A percentile compares a stretch with the other conserved stretches of the same genome.
Evolutionary conservation across 2,113 vertebrate species (phyloP).

Genomic region (Orthonyx spaldingii): DNA sequence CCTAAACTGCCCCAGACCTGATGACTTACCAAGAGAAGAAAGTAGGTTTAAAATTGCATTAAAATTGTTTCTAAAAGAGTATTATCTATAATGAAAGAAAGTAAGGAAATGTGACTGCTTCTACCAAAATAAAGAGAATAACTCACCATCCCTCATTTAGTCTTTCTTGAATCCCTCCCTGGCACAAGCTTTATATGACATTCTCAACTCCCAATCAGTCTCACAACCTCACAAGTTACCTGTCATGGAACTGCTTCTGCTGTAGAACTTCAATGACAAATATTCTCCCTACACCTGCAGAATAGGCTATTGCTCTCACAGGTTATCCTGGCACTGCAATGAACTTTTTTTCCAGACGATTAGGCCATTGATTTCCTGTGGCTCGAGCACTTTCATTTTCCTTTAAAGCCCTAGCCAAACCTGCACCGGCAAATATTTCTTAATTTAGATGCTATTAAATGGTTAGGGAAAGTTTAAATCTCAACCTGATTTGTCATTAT

Average conservation of each 20-base stretch:
- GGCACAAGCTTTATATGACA: background rate
- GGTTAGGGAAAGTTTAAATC: background rate
- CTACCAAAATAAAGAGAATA: background rate
- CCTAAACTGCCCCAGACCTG: background rate
- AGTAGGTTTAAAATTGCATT: background rate
- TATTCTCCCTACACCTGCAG: background rate
- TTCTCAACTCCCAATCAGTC: background rate
- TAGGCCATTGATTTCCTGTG: constrained; percentile 33
- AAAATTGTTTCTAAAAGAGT: background rate
- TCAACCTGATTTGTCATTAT: background rate
- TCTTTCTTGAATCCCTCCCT: background rate
- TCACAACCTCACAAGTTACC: background rate
- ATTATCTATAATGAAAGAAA: background rate
- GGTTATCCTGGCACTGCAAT: background rate
- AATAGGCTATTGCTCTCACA: background rate
- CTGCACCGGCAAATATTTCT: background rate
- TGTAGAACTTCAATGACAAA: background rate
- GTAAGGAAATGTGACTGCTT: background rate
- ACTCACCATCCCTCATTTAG: background rate
- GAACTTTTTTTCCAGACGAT: constrained; percentile 32
- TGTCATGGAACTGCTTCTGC: background rate
- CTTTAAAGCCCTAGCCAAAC: background rate
- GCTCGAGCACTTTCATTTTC: background rate
- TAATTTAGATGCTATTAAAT: constrained; percentile 18
- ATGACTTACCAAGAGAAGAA: background rate